Percentiles rank a stretch among this genome's conserved stretches.
Evolutionary conservation across 2,888 invertebrate genomes (phyloP).

Genomic region (Rosalia funebris): DNA sequence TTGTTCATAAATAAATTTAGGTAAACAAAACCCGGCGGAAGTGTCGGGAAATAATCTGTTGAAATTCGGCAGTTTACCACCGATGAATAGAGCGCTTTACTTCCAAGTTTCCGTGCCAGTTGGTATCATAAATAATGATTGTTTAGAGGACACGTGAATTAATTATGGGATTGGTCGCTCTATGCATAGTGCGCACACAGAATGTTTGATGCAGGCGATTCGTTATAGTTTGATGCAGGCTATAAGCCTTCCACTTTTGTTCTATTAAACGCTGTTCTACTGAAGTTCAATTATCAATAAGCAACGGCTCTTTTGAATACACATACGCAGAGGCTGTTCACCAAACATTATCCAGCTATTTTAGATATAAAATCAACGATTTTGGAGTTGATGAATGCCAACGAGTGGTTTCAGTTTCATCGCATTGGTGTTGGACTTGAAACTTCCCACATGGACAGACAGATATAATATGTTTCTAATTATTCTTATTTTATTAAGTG

Average conservation of each 20-base stretch:
- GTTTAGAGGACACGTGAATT: constrained; percentile 25
- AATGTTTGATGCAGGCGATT: constrained; percentile 3
- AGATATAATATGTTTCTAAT: too few relatives aligned
- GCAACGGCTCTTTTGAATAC: too few relatives aligned
- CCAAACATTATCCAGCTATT: too few relatives aligned
- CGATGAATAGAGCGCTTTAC: constrained; percentile 8
- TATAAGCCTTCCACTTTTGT: neutral
- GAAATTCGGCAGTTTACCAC: constrained; percentile 8
- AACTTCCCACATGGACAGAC: too few relatives aligned
- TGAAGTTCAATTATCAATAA: neutral
- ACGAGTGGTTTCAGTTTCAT: too few relatives aligned
- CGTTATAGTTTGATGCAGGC: constrained; percentile 14
- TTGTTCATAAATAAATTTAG: constrained; percentile 30
- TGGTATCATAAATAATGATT: constrained; percentile 25
- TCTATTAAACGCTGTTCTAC: neutral
- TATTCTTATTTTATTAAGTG: too few relatives aligned
- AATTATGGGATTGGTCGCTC: constrained; percentile 10
- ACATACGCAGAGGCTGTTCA: too few relatives aligned
- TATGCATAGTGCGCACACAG: constrained; percentile 7
- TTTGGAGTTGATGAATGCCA: too few relatives aligned
- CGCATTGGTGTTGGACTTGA: too few relatives aligned
- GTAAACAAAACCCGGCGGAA: constrained; percentile 23
- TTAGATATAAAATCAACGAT: too few relatives aligned
- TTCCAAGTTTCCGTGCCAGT: constrained; percentile 18
- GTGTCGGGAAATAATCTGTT: constrained; percentile 26